phyloP scores from a whole-genome alignment of 2,888 invertebrate genomes.

The Pterostichus niger region DNA sequence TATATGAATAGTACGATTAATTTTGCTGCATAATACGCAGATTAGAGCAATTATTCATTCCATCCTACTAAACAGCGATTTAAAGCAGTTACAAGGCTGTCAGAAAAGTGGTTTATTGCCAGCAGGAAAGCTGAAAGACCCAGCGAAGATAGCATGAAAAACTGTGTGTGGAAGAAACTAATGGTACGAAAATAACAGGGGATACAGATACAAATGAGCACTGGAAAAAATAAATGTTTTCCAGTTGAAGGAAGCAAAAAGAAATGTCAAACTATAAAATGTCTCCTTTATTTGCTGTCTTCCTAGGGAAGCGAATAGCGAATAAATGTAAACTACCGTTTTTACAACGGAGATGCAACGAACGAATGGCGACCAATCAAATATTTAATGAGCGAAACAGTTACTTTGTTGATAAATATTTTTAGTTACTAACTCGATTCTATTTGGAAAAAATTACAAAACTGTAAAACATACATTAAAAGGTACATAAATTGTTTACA shows the following conservation, averaged over 20 bases:
- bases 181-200: conserved; percentile 54
- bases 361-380: conserved; percentile 15
- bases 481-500: too few relatives aligned
- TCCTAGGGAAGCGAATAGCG: neutral
- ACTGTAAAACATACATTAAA: too few relatives aligned
- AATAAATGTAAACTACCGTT: conserved; percentile 23
- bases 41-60: conserved; percentile 32
- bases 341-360: conserved; percentile 1
- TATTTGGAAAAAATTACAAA: too few relatives aligned
- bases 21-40: conserved; percentile 2
- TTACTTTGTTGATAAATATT: conserved; percentile 17
- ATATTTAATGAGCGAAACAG: conserved; percentile 10
- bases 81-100: conserved; percentile 51
- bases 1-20: conserved; percentile 35
- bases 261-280: conserved; percentile 60
- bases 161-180: conserved; percentile 61
- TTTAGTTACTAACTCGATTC: too few relatives aligned
- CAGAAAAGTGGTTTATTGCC: conserved; percentile 46
- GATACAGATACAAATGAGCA: conserved; percentile 61
- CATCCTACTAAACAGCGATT: conserved; percentile 48
- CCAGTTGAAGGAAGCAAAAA: conserved; percentile 55
- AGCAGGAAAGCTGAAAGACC: conserved; percentile 17
- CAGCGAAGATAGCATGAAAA: conserved; percentile 55
- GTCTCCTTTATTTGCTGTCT: conserved; percentile 49
- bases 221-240: conserved; percentile 62